Evolutionary conservation across 2,888 invertebrate genomes (phyloP), one percentile per base, ranked within the genome.

Genomic region (Harmothoe impar): DNA sequence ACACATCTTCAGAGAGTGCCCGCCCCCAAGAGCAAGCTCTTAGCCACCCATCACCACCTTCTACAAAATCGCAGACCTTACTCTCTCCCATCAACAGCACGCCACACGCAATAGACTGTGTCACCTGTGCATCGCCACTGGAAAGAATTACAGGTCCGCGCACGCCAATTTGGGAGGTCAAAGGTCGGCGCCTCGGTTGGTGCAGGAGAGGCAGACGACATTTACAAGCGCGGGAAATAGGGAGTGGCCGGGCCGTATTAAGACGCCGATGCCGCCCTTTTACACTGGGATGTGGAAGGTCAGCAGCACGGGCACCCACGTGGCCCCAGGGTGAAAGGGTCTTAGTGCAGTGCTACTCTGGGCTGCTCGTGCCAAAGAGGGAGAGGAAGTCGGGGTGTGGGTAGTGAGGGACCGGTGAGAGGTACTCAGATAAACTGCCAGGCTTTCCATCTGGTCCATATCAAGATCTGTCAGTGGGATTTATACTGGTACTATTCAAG

Each of bases 91-190:
- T n/a, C n/a, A n/a, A n/a, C n/a, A n/a, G n/a, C n/a, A n/a, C n/a
- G 68, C 20, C 68, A n/a, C 68, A 68, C n/a, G 68, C 68, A 68
- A 68, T 68, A n/a, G 68, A 7, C 20, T 12, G n/a, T 68, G 68
- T 68, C 68, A 68, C 20, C n/a, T 68, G 68, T n/a, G n/a, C 17
- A 17, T 68, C 15, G 68, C 68, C 5, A 5, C 17, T n/a, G 15
- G 12, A n/a, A n/a, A 68, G n/a, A 68, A 68, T 68, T 68, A 68
- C 68, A 12, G 68, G 20, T 12, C 68, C 68, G 62, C 29, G 72
- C 72, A 15, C 72, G 72, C 72, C 25, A 72, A 72, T 29, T 29
- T 72, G 72, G 25, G 72, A 72, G 72, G 72, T 72, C 72, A 72
- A 72, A 72, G 72, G 72, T 72, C 72, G 29, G 29, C 20, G 29